Percentiles rank a stretch among this genome's conserved stretches.
phyloP scores from a whole-genome alignment of 2,113 vertebrate species.

The Meleagris gallopavo region DNA sequence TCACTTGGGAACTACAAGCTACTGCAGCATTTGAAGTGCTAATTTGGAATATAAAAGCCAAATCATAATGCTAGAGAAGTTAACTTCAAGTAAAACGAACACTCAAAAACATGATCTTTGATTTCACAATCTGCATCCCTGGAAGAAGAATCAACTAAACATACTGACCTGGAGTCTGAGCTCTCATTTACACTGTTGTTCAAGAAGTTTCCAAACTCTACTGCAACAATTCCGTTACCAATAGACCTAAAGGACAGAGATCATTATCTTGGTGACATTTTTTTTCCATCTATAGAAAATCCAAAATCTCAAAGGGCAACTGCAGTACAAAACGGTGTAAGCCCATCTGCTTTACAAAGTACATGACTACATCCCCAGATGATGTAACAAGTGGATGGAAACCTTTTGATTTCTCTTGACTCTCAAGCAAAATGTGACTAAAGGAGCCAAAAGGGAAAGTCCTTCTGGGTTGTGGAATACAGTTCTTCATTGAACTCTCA shows the following conservation, averaged over 20 bases:
- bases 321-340: neutral
- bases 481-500: neutral
- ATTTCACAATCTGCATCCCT: neutral
- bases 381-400: neutral
- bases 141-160: neutral
- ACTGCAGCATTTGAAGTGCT: neutral
- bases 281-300: neutral
- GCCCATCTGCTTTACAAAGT: neutral
- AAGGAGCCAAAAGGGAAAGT: neutral
- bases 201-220: conserved; percentile 85
- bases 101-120: neutral
- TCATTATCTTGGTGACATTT: neutral
- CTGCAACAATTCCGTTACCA: conserved; percentile 82
- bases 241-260: conserved; percentile 76
- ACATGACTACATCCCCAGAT: neutral
- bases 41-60: neutral
- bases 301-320: neutral
- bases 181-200: conserved; percentile 81
- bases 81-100: neutral
- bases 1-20: neutral
- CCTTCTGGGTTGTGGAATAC: neutral
- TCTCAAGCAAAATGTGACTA: neutral
- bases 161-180: conserved; percentile 81
- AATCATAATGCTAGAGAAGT: neutral
- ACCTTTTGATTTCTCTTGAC: neutral